Evolutionary conservation across 1,140 invertebrate genomes (phyloP).

Genomic region (Aleiodes sp.): DNA sequence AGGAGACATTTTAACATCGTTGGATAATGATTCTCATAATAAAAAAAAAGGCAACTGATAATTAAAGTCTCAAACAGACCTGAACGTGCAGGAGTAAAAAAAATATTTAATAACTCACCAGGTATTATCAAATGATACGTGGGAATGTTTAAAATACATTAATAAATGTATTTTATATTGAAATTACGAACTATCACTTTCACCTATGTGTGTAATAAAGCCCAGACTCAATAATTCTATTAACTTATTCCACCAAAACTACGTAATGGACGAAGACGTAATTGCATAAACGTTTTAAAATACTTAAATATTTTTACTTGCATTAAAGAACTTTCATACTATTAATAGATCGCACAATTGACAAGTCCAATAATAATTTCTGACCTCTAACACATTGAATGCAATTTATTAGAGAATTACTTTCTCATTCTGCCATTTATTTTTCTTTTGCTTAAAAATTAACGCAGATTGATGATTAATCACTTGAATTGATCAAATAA

Average conservation of each 20-base stretch:
- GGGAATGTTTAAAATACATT: neutral
- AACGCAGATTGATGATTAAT: neutral
- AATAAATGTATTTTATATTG: neutral
- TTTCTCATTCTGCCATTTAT: neutral
- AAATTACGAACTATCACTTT: neutral
- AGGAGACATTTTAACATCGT: neutral
- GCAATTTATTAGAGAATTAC: slow-evolving; percentile 5
- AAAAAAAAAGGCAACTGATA: neutral
- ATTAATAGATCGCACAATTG: slow-evolving; percentile 9
- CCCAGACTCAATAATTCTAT: too few species aligned
- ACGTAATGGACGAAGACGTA: neutral
- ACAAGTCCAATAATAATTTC: slow-evolving; percentile 1
- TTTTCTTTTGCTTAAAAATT: neutral
- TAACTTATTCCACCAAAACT: neutral
- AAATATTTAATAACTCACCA: neutral
- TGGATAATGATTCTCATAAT: neutral
- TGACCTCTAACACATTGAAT: slow-evolving; percentile 3
- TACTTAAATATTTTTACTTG: neutral
- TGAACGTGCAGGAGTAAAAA: neutral
- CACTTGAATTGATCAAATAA: neutral
- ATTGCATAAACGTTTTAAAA: neutral
- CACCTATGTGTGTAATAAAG: too few species aligned
- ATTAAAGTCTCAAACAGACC: slow-evolving; percentile 19
- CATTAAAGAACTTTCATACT: neutral
- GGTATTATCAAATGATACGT: neutral